Conservation (phyloP, 2,113 vertebrate species). For the Aptenodytes patagonicus region DNA sequence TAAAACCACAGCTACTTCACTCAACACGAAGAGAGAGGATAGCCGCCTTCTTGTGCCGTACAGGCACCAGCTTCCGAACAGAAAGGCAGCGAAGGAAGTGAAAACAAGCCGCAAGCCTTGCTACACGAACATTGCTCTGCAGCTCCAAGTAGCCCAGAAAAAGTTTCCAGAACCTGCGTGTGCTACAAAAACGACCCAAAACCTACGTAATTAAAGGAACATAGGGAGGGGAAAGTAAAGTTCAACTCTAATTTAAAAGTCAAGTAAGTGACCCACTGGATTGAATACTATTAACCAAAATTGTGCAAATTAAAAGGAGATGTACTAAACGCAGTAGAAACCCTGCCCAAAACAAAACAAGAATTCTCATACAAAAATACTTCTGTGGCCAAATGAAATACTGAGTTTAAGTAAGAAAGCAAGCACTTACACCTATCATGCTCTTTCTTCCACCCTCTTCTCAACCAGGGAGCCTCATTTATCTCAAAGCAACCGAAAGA, state of each 20-base stretch:
- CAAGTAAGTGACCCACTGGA: background rate
- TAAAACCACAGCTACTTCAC: background rate
- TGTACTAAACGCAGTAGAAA: conserved; percentile 18
- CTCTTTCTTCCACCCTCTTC: background rate
- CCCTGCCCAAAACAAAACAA: background rate
- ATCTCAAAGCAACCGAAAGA: conserved; percentile 28
- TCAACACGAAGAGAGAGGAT: fast-evolving
- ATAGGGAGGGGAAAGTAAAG: background rate
- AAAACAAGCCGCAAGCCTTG: background rate
- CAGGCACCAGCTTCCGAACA: background rate
- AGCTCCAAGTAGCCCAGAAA: background rate
- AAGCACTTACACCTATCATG: background rate
- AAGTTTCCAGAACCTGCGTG: background rate
- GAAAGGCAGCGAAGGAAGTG: background rate
- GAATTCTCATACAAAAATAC: conserved; percentile 5
- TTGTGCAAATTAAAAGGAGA: background rate
- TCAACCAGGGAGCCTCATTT: background rate
- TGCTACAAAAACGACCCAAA: background rate
- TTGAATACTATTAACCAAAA: background rate
- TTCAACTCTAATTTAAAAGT: background rate
- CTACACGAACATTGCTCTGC: background rate
- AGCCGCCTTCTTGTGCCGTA: background rate
- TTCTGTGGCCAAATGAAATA: conserved; percentile 30
- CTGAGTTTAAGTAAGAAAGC: conserved; percentile 6
- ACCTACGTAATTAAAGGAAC: background rate